Percentiles rank a stretch among this genome's conserved stretches.
Conservation (phyloP, 2,888 invertebrate genomes). For the Eristalis tenax region DNA sequence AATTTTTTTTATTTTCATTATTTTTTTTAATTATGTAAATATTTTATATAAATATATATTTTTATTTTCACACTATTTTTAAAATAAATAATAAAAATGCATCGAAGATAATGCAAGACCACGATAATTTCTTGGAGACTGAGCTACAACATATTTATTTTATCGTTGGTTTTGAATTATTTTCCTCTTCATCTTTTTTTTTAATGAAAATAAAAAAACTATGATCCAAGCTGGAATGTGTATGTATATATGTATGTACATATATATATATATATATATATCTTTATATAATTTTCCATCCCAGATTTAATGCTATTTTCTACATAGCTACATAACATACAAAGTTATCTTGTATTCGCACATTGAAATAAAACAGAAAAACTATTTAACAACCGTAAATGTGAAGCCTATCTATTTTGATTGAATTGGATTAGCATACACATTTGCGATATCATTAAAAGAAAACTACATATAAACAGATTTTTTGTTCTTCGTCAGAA, state of each 20-base stretch:
- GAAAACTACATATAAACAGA: background rate
- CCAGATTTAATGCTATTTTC: slow-evolving; percentile 47
- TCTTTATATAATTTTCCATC: slow-evolving; percentile 28
- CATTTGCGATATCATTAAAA: slow-evolving; percentile 5
- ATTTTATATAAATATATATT: slow-evolving; percentile 62
- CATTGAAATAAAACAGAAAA: slow-evolving; percentile 9
- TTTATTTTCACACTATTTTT: slow-evolving; percentile 59
- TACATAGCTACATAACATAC: slow-evolving; percentile 17
- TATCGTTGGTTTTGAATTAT: slow-evolving; percentile 76
- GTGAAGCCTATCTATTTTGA: slow-evolving; percentile 20
- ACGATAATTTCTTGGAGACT: slow-evolving; percentile 81
- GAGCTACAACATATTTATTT: slow-evolving; percentile 81
- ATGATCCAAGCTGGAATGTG: slow-evolving; percentile 42
- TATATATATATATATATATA: slow-evolving; percentile 46
- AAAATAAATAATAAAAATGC: slow-evolving; percentile 49
- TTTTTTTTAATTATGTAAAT: slow-evolving; percentile 64
- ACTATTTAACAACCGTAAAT: slow-evolving; percentile 9
- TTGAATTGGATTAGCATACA: background rate
- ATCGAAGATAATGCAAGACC: slow-evolving; percentile 72
- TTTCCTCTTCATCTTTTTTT: slow-evolving; percentile 55
- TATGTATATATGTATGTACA: slow-evolving; percentile 45
- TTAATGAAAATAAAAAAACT: slow-evolving; percentile 44
- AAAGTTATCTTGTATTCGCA: slow-evolving; percentile 36
- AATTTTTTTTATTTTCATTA: slow-evolving; percentile 49
- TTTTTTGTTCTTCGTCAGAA: slow-evolving; percentile 11